Percentiles rank a stretch among this genome's conserved stretches.
Conservation (phyloP, 2,113 vertebrate species). For the Oophaga pumilio region DNA sequence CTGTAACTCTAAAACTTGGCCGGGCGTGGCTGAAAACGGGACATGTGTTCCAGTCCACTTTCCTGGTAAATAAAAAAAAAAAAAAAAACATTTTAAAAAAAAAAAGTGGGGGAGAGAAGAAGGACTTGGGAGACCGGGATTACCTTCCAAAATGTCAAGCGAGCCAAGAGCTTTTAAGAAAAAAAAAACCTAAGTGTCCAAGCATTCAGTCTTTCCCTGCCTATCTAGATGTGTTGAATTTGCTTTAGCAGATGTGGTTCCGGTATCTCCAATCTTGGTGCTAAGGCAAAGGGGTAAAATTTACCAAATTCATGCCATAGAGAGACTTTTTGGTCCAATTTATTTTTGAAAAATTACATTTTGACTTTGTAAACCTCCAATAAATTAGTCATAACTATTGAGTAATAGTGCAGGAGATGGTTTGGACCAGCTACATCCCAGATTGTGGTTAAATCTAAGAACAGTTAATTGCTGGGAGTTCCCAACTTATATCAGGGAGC, state of each 20-base stretch:
- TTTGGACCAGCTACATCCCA: background rate
- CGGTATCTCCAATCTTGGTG: conserved; percentile 43
- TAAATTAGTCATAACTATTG: background rate
- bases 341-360: too few species aligned
- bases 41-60: conserved; percentile 59
- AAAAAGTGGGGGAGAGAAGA: conserved; percentile 16
- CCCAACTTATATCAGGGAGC: background rate
- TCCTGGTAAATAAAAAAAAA: conserved; percentile 55
- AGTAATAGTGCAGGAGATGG: background rate
- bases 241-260: background rate
- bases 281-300: background rate
- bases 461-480: background rate
- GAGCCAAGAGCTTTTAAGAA: background rate
- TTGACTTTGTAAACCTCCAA: too few species aligned
- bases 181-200: background rate
- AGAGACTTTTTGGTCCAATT: background rate
- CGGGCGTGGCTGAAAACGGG: conserved; percentile 57
- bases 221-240: conserved; percentile 22
- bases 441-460: background rate
- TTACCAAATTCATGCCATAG: background rate
- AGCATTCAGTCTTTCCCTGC: background rate
- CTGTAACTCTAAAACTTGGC: conserved; percentile 59
- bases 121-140: conserved; percentile 55
- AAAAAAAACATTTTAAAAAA: conserved; percentile 32
- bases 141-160: conserved; percentile 38